Percentiles rank a stretch among this genome's conserved stretches.
Conservation (phyloP, 1,140 invertebrate genomes). For the Mamestra configurata region DNA sequence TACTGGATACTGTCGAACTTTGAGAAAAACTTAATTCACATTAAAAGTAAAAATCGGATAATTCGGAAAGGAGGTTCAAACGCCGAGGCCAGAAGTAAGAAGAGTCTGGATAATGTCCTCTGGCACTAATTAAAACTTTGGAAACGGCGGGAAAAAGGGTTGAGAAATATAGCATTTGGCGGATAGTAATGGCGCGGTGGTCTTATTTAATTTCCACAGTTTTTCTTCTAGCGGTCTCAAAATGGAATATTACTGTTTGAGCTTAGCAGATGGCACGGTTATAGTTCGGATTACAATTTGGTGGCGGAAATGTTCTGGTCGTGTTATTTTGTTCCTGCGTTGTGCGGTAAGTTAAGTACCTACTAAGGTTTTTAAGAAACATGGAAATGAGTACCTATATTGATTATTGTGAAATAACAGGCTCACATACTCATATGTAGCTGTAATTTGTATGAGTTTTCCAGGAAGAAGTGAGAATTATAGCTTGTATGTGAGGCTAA, state of each 20-base stretch:
- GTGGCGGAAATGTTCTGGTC: too few species aligned
- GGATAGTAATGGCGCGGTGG: constrained; percentile 82
- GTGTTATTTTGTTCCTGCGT: too few species aligned
- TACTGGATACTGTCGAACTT: constrained; percentile 58
- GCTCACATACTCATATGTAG: too few species aligned
- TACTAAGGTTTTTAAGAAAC: too few species aligned
- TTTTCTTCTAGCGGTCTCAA: constrained; percentile 74
- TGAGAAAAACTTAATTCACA: constrained; percentile 61
- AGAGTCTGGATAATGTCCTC: constrained; percentile 84
- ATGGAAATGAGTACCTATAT: too few species aligned
- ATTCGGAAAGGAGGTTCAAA: constrained; percentile 66
- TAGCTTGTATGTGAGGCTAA: too few species aligned
- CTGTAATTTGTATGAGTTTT: too few species aligned
- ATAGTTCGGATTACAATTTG: too few species aligned
- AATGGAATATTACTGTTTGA: constrained; percentile 75
- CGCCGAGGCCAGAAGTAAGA: constrained; percentile 72
- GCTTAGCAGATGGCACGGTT: neutral
- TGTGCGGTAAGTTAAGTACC: too few species aligned
- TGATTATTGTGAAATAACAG: too few species aligned
- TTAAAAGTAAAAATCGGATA: constrained; percentile 70
- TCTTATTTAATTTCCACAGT: constrained; percentile 77
- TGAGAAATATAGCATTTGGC: constrained; percentile 83
- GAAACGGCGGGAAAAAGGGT: constrained; percentile 83
- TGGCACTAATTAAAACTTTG: constrained; percentile 87
- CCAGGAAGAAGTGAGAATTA: too few species aligned